phyloP scores from a whole-genome alignment of 2,113 vertebrate genomes.

The Actenoides hombroni region DNA sequence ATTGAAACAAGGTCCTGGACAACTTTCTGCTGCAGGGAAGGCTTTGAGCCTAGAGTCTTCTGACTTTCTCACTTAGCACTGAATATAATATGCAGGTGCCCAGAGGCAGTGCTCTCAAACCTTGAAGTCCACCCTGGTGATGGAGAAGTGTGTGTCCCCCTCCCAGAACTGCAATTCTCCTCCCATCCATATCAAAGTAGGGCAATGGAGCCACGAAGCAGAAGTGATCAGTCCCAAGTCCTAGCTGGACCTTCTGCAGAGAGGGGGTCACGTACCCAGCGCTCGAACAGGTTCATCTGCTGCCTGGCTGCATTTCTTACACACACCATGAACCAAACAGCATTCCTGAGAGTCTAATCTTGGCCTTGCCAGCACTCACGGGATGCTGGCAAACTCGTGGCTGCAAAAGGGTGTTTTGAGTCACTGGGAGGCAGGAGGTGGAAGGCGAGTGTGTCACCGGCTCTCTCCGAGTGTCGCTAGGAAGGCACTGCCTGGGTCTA shows the following conservation, averaged over 20 bases:
- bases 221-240: neutral
- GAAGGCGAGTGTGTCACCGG: neutral
- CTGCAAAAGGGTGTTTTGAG: neutral
- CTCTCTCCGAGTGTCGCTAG: neutral
- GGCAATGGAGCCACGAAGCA: neutral
- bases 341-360: neutral
- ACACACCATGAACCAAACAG: neutral
- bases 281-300: neutral
- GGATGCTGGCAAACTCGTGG: neutral
- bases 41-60: neutral
- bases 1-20: neutral
- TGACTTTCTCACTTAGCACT: neutral
- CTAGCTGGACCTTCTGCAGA: neutral
- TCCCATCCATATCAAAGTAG: neutral
- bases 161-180: neutral
- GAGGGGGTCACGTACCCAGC: too few relatives aligned
- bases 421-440: neutral
- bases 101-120: neutral
- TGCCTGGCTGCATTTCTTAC: neutral
- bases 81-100: neutral
- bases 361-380: rapidly evolving
- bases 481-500: neutral
- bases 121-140: neutral
- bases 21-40: neutral
- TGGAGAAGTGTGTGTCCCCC: too few relatives aligned